Percentiles rank a stretch among this genome's conserved stretches.
These are phyloP conservation scores for Tipula unca DNA, from an alignment of 2,888 invertebrate species.

Conservation along the genomic window DNA sequence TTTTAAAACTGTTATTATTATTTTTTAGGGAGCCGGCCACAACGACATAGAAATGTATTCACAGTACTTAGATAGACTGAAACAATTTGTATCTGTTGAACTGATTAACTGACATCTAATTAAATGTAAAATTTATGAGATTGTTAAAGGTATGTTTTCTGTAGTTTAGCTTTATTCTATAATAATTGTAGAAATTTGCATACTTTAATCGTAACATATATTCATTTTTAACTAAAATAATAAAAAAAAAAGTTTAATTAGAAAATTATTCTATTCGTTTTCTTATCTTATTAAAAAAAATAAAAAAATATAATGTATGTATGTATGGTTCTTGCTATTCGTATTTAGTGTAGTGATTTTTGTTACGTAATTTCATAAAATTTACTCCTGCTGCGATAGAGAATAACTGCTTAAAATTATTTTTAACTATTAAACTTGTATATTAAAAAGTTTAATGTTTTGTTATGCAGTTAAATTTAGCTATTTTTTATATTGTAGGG, in stretches of 20 bases:
- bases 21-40: conserved; percentile 74
- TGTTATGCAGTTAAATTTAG: not conserved
- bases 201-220: not conserved
- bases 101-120: conserved; percentile 78
- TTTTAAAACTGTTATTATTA: not conserved
- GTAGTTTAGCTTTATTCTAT: not conserved
- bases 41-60: conserved; percentile 92
- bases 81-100: conserved; percentile 83
- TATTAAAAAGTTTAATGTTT: not conserved
- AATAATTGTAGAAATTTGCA: not conserved
- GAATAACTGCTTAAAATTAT: not conserved
- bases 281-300: not conserved
- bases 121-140: not conserved
- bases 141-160: conserved; percentile 2
- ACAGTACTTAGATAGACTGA: conserved; percentile 87
- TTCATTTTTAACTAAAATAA: not conserved
- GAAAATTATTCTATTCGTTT: not conserved
- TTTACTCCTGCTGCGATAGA: not conserved
- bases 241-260: not conserved
- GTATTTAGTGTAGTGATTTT: not conserved
- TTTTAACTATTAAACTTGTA: not conserved
- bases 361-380: not conserved
- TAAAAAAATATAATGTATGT: not conserved
- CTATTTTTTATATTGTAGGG: not conserved
- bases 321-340: not conserved